A percentile compares a stretch with the other conserved stretches of the same genome.
These are phyloP conservation scores for Gymnoscopelus braueri DNA, from an alignment of 2,797 vertebrate species.

Conservation along the genomic window DNA sequence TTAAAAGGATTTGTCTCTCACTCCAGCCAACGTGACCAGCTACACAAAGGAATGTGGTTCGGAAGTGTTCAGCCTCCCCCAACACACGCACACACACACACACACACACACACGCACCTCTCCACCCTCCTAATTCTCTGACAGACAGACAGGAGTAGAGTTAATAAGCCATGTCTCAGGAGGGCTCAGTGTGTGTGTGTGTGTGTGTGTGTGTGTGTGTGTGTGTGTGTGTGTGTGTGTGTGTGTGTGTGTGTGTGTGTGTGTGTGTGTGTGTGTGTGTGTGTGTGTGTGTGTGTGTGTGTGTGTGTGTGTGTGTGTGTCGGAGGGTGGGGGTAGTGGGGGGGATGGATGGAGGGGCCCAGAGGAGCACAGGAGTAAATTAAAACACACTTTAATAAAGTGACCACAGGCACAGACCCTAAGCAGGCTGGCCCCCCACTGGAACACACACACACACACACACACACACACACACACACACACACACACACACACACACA, in stretches of 20 bases:
- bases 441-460: slow-evolving; percentile 35
- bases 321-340: neutral
- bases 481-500: slow-evolving; percentile 50
- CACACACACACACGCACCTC: slow-evolving; percentile 12
- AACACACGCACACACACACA: neutral
- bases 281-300: slow-evolving; percentile 43
- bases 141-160: slow-evolving; percentile 76
- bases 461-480: slow-evolving; percentile 28
- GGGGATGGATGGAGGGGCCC: slow-evolving; percentile 62
- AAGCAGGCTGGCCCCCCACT: slow-evolving; percentile 68
- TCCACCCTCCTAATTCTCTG: slow-evolving; percentile 73
- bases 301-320: slow-evolving; percentile 27
- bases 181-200: slow-evolving; percentile 37
- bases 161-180: slow-evolving; percentile 76
- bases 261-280: slow-evolving; percentile 13
- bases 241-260: slow-evolving; percentile 17
- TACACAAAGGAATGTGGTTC: slow-evolving; percentile 57
- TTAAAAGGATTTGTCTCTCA: slow-evolving; percentile 39
- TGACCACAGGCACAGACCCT: slow-evolving; percentile 85
- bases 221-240: slow-evolving; percentile 10
- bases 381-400: slow-evolving; percentile 90
- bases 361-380: slow-evolving; percentile 83
- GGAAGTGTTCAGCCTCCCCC: slow-evolving; percentile 50
- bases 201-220: slow-evolving; percentile 28
- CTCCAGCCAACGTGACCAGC: slow-evolving; percentile 52